Base-by-base conservation (phyloP, 2,888 invertebrate genomes). In the Lacanobia wlatinum region DNA sequence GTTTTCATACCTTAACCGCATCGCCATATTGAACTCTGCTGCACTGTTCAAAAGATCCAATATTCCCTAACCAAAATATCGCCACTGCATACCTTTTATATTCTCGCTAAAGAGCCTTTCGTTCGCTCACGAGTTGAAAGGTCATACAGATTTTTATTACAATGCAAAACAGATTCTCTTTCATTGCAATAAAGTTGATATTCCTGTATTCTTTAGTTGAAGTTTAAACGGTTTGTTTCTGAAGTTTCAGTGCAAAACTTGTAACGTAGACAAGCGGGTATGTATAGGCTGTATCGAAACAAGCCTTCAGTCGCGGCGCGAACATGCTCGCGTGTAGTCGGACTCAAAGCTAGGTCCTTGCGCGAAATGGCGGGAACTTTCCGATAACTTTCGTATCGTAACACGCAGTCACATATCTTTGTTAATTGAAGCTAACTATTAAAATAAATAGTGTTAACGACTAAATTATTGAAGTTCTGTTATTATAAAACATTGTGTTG, bases 281-380 rank as follows among this genome's bases (percentile, higher is more conserved):
- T 90, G 91, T 93, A 93, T 92, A 92, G 92, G 90, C 91, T 90
- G 90, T 90, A 86, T 88, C 88, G 90, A 90, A 92, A 91, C 90
- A 90, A 90, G 91, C 89, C 87, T 94, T 94, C 93, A 96, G 96
- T 96, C 90, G 93, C 91, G 86, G 92, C 93, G 94, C 95, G 95
- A 92, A 91, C 90, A 92, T 93, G 91, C 89, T 89, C 89, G 92
- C 92, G 94, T 90, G 91, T 86, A 90, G 92, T 91, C 92, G 89
- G 84, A 83, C 86, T 81, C 86, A 83, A 78, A 88, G 90, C 82
- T 82, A 82, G 84, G 77, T 58, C 88, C 82, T 84, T 73, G 84
- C 89, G 89, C 87, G 90, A 89, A 89, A 91, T 92, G 93, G 91
- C 92, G 92, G 91, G 91, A 96, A 96, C 93, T 95, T 96, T 95